Percentiles rank a stretch among this genome's conserved stretches.
phyloP scores from a whole-genome alignment of 2,888 invertebrate genomes.

The Prosapia bicincta region DNA sequence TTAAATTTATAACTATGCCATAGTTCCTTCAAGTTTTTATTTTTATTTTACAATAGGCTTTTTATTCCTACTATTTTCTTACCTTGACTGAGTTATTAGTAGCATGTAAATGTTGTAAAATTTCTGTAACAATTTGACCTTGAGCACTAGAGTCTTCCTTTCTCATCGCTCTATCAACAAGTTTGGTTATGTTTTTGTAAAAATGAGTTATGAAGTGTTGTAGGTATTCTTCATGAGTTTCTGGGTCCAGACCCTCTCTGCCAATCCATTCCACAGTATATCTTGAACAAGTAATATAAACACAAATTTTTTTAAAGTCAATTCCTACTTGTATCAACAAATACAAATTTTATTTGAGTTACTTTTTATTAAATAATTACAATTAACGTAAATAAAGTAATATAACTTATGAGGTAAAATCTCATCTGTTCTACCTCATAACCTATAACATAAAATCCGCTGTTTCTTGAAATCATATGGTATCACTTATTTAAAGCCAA shows the following conservation, averaged over 20 bases:
- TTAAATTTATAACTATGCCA: no score
- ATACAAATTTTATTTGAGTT: no score
- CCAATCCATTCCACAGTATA: conserved; percentile 98
- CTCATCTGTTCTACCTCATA: neutral
- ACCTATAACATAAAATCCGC: no score
- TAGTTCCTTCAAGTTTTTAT: no score
- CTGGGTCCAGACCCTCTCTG: conserved; percentile 86
- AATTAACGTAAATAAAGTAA: no score
- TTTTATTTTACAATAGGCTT: no score
- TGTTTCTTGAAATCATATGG: no score
- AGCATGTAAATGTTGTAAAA: conserved; percentile 91
- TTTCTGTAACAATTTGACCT: conserved; percentile 90
- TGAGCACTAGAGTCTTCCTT: conserved; percentile 93
- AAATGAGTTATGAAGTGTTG: conserved; percentile 93
- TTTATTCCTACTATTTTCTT: no score
- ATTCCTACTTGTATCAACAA: no score
- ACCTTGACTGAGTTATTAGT: conserved; percentile 90
- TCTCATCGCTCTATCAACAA: conserved; percentile 92
- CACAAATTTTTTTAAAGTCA: no score
- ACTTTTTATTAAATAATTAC: no score
- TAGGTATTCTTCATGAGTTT: conserved; percentile 90
- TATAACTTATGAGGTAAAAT: neutral
- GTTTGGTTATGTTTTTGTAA: conserved; percentile 85
- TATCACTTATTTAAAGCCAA: neutral
- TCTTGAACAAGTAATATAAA: conserved; percentile 52